Conservation (phyloP, 2,113 vertebrate species). For the Dipodomys merriami region DNA sequence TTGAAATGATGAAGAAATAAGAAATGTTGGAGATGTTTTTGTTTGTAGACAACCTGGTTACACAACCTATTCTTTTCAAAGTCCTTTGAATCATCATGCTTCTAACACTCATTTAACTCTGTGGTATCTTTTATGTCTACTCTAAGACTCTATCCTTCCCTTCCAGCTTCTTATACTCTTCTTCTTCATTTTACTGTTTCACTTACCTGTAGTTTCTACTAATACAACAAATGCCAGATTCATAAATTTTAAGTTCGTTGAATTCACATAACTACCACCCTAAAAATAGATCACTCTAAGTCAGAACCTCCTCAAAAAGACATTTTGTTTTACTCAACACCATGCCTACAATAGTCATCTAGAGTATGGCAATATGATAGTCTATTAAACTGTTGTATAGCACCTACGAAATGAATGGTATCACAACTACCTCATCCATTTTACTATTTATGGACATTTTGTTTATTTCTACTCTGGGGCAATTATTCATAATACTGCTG, state of each 20-base stretch:
- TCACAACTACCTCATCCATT: neutral
- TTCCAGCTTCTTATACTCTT: too few species aligned
- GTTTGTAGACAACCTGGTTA: neutral
- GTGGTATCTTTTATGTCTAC: neutral
- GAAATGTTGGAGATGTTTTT: neutral
- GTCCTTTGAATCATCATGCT: neutral
- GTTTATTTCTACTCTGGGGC: neutral
- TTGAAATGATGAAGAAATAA: slow-evolving; percentile 33
- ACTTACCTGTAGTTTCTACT: neutral
- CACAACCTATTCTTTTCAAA: neutral
- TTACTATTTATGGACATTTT: neutral
- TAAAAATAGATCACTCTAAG: neutral
- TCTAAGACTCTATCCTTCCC: too few species aligned
- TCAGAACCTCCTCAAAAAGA: slow-evolving; percentile 20
- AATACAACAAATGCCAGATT: neutral
- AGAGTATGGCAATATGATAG: neutral
- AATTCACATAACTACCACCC: neutral
- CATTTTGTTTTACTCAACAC: neutral
- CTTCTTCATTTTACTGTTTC: neutral
- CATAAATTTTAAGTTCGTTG: too few species aligned
- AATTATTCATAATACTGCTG: neutral
- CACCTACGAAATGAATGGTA: neutral
- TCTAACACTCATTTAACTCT: neutral
- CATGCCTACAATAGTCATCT: neutral
- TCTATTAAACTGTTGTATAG: neutral